phyloP scores from a whole-genome alignment of 2,113 vertebrate species.

The Phoenicopterus ruber region DNA sequence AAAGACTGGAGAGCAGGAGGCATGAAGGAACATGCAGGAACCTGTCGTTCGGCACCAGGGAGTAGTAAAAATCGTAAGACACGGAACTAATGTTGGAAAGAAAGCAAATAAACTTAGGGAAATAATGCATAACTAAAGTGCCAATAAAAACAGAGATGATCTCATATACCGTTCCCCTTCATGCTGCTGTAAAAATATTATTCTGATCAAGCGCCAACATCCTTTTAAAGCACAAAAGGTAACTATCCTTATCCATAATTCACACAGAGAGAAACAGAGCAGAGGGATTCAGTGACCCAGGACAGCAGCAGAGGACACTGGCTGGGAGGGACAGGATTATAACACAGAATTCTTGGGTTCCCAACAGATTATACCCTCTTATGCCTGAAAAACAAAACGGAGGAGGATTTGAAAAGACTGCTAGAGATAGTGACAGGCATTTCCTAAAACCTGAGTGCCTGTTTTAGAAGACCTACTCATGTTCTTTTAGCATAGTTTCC shows the following conservation, averaged over 20 bases:
- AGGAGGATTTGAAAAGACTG: not conserved
- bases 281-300: not conserved
- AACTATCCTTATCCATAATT: not conserved
- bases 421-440: not conserved
- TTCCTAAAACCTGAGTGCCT: not conserved
- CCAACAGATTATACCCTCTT: not conserved
- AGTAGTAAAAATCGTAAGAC: not conserved
- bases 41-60: not conserved
- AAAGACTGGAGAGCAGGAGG: not conserved
- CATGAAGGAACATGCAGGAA: not conserved
- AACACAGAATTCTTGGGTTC: not conserved
- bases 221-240: not conserved
- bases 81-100: not conserved
- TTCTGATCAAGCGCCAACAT: not conserved
- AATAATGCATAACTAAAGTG: not conserved
- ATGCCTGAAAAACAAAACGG: not conserved
- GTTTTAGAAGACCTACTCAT: not conserved
- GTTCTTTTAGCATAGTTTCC: not conserved
- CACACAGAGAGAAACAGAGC: not conserved
- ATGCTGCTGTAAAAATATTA: not conserved
- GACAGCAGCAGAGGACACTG: not conserved
- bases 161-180: not conserved
- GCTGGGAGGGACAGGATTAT: not conserved
- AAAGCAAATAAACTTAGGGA: not conserved
- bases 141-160: not conserved